Evolutionary conservation across 2,797 vertebrate species (phyloP).

Genomic region (Labeo calbasu): DNA sequence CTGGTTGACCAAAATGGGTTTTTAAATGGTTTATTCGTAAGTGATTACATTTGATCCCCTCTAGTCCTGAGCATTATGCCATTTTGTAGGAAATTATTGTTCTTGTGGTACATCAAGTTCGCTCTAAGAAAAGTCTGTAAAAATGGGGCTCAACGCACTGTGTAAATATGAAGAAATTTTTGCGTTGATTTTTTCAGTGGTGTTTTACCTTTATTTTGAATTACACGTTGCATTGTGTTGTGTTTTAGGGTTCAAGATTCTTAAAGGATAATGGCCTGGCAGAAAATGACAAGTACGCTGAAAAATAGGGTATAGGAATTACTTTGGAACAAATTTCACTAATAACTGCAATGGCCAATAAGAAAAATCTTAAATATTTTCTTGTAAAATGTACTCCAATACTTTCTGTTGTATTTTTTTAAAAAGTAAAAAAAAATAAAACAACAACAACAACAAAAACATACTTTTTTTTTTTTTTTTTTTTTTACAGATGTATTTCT

Average conservation of each 20-base stretch:
- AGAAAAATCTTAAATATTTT: not conserved
- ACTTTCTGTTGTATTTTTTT: too few species aligned
- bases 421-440: too few species aligned
- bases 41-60: not conserved
- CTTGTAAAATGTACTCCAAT: too few species aligned
- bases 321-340: not conserved
- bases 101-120: not conserved
- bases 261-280: not conserved
- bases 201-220: too few species aligned
- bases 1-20: not conserved
- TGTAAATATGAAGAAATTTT: too few species aligned
- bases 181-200: too few species aligned
- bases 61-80: not conserved
- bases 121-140: not conserved
- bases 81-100: not conserved
- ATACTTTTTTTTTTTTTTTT: too few species aligned
- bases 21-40: not conserved
- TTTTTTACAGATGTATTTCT: not conserved
- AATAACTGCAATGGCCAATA: not conserved
- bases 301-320: not conserved
- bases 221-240: too few species aligned
- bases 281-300: not conserved
- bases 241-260: not conserved
- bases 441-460: too few species aligned
- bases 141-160: too few species aligned